Evolutionary conservation across 2,113 vertebrate species (phyloP), one percentile per base, ranked within the genome.

Genomic region (Anguilla rostrata): DNA sequence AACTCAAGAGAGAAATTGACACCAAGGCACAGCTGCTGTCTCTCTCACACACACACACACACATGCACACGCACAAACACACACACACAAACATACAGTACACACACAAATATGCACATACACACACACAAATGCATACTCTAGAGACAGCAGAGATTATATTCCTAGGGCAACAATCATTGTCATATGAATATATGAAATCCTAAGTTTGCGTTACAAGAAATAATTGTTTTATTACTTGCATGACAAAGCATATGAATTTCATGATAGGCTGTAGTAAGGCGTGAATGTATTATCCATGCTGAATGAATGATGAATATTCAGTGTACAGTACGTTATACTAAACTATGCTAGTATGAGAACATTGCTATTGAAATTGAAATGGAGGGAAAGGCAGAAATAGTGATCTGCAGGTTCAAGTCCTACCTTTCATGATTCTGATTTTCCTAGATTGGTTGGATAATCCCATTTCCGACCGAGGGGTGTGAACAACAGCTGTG

Each of bases 341-440:
- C 60, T 66, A 26, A 22, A 11, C 60, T 26, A 66, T 3, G 22
- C 60, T 66, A 26, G 60, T 66, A 22, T 66, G 60, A 66, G 22
- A 26, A 11, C 71, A 75, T 75, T 75, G 9, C 71, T 75, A 6
- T 75, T 75, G 26, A n/a, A 1, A 12, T 75, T n/a, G 26, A 34
- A 75, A 75, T 12, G 71, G 11, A 80, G 34, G 34, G 40, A 81
- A 75, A 11, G 2, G 34, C 5, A 34, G 1, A 75, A 75, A 75
- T 34, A 12, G 29, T 26, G 5, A 26, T 75, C 5, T 75, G n/a
- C 26, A 75, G 26, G n/a, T 66, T 66, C 9, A 41, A 26, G 94
- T 94, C 95, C 92, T 96, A 96, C 96, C 96, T 96, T 92, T 3
- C 79, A 87, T 41, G 87, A 93, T 96, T 94, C 95, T 95, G 96